Evolutionary conservation across 2,888 invertebrate genomes (phyloP).

Genomic region (Selenia dentaria): DNA sequence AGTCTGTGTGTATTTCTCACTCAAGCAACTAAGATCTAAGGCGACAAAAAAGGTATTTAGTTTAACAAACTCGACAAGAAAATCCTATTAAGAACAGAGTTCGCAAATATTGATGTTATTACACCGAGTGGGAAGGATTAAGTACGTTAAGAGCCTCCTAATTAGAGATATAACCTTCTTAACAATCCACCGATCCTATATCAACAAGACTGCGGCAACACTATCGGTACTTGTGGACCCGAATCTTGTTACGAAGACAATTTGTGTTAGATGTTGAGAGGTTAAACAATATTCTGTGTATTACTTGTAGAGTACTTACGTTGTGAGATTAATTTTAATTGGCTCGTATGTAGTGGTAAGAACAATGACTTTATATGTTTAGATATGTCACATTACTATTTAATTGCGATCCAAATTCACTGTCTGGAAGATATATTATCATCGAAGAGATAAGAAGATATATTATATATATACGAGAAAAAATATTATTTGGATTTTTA

Average conservation of each 20-base stretch:
- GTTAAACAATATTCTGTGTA: conserved; percentile 2
- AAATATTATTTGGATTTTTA: too few species aligned
- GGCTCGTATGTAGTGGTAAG: too few species aligned
- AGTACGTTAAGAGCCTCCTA: conserved; percentile 73
- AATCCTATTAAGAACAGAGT: conserved; percentile 42
- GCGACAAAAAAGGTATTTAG: too few species aligned
- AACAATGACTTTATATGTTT: too few species aligned
- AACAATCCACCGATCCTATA: conserved; percentile 70
- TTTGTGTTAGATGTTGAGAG: conserved; percentile 9
- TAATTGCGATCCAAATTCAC: too few species aligned
- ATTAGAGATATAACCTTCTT: conserved; percentile 72
- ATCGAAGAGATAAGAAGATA: too few species aligned
- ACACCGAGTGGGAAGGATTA: conserved; percentile 61
- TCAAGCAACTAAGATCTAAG: too few species aligned
- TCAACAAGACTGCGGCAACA: conserved; percentile 54
- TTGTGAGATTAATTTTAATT: not conserved
- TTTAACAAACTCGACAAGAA: conserved; percentile 26
- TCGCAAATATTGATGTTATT: conserved; percentile 59
- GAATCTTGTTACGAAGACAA: conserved; percentile 18
- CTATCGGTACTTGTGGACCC: conserved; percentile 22
- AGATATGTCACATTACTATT: too few species aligned
- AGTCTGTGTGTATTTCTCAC: too few species aligned
- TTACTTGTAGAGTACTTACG: not conserved
- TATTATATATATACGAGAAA: too few species aligned
- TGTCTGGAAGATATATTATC: too few species aligned